A percentile compares a stretch with the other conserved stretches of the same genome.
Evolutionary conservation across 1,140 invertebrate species (phyloP).

Genomic region (Adelges cooleyi): DNA sequence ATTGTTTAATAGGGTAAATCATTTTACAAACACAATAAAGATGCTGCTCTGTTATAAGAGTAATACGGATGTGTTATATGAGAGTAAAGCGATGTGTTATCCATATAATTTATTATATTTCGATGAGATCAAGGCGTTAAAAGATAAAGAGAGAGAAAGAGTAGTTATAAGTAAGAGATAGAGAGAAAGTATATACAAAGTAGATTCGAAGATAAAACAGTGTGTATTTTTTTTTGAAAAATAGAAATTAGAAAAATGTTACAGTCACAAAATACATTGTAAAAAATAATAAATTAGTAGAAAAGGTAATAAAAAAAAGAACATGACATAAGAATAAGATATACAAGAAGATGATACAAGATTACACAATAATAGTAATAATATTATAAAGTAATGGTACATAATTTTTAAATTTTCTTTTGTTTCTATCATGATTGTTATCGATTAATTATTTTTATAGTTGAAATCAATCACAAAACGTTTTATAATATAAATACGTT

Average conservation of each 20-base stretch:
- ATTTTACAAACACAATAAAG: no score
- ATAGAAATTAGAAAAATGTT: slow-evolving; percentile 23
- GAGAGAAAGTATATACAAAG: not conserved
- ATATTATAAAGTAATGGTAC: not conserved
- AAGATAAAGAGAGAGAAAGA: not conserved
- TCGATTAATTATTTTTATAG: not conserved
- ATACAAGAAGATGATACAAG: no score
- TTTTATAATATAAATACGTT: not conserved
- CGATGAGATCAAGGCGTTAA: no score
- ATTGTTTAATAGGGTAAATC: no score
- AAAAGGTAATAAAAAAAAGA: not conserved
- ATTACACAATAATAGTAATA: not conserved
- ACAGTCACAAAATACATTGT: slow-evolving; percentile 24
- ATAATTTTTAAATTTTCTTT: not conserved
- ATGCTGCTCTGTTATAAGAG: no score
- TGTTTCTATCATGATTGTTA: not conserved
- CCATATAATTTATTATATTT: no score
- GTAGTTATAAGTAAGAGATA: not conserved
- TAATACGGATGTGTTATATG: no score
- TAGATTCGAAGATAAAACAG: slow-evolving; percentile 25
- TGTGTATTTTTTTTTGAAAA: slow-evolving; percentile 21
- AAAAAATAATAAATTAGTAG: not conserved
- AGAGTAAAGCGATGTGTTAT: no score
- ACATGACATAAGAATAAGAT: not conserved
- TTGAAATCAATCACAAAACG: not conserved